These are phyloP conservation scores for Patagioenas fasciata DNA, from an alignment of 2,113 vertebrate species.

Conservation along the genomic window DNA sequence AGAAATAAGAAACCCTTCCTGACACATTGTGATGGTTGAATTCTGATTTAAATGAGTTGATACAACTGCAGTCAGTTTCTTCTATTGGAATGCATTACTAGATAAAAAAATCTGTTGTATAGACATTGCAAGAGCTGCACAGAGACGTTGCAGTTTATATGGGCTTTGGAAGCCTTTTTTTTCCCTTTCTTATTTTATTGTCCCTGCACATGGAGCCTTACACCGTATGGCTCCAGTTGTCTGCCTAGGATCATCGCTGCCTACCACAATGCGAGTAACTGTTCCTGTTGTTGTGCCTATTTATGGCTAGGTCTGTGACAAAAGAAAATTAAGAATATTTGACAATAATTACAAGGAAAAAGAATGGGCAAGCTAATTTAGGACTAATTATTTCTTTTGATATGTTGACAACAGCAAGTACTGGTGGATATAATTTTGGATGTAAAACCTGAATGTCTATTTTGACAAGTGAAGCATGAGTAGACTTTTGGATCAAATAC, in stretches of 20 bases:
- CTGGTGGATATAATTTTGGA: not conserved
- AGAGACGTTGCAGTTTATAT: not conserved
- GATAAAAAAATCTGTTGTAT: not conserved
- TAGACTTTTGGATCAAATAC: not conserved
- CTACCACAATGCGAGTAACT: not conserved
- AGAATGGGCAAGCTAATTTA: slow-evolving; percentile 12
- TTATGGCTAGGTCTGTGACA: not conserved
- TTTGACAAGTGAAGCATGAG: not conserved
- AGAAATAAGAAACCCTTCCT: not conserved
- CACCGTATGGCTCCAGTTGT: not conserved
- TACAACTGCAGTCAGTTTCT: not conserved
- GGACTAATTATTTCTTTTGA: slow-evolving; percentile 10
- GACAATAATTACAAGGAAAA: not conserved
- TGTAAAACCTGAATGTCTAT: not conserved
- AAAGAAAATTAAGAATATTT: slow-evolving; percentile 40
- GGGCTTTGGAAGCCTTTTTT: not conserved
- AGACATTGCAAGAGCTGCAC: not conserved
- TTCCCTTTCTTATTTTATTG: not conserved
- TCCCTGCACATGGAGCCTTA: not conserved
- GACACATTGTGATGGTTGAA: not conserved
- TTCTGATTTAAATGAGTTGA: not conserved
- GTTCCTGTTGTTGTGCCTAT: not conserved
- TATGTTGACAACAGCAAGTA: not conserved
- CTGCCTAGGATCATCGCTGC: not conserved
- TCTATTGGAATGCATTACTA: not conserved